Evolutionary conservation across 2,797 vertebrate species (phyloP).

Genomic region (Poeciliopsis gracilis): DNA sequence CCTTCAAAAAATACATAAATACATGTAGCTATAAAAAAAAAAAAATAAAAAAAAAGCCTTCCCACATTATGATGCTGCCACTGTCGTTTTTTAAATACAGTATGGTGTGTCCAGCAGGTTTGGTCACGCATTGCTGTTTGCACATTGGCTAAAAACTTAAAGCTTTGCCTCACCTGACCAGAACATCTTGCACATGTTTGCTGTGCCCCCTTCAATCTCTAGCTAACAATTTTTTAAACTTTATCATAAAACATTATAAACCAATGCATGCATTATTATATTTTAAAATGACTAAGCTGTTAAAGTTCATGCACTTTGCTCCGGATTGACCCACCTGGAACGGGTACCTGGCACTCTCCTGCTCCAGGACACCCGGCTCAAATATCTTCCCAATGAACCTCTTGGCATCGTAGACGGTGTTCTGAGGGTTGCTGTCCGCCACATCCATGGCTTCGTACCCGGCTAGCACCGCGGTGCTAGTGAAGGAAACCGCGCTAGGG

Average conservation of each 20-base stretch:
- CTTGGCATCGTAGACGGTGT: slow-evolving; percentile 96
- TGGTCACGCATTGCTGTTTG: background rate
- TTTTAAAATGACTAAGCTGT: background rate
- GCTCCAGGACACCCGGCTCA: slow-evolving; percentile 80
- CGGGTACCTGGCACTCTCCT: slow-evolving; percentile 90
- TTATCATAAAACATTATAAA: background rate
- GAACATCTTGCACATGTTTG: background rate
- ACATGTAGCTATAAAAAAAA: background rate
- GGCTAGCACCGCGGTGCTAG: slow-evolving; percentile 74
- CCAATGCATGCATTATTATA: background rate
- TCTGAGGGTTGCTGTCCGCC: slow-evolving; percentile 88
- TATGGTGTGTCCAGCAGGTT: background rate
- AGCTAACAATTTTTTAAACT: background rate
- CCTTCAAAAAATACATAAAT: background rate
- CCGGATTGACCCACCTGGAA: slow-evolving; percentile 85
- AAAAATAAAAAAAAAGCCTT: background rate
- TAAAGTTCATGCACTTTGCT: background rate
- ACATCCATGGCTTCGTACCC: slow-evolving; percentile 91
- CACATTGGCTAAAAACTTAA: background rate
- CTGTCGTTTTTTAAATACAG: background rate
- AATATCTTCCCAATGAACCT: slow-evolving; percentile 96
- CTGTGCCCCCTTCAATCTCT: background rate
- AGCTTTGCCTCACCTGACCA: background rate
- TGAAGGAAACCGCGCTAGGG: slow-evolving; percentile 94
- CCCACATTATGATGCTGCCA: background rate